Percentiles rank a stretch among this genome's conserved stretches.
Conservation (phyloP, 1,140 invertebrate species). For the Microplitis demolitor region DNA sequence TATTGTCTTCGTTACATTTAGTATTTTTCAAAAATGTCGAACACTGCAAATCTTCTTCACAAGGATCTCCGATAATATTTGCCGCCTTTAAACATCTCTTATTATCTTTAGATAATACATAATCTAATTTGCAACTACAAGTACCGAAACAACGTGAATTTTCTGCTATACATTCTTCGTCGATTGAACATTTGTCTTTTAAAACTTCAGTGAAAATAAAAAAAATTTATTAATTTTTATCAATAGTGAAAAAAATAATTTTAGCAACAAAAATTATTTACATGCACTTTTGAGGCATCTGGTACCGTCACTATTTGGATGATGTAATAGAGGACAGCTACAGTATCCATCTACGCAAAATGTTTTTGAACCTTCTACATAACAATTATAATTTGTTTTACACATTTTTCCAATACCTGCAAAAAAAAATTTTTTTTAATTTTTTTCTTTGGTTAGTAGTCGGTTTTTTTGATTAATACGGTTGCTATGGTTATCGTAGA, state of each 20-base stretch:
- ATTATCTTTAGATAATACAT: slow-evolving; percentile 41
- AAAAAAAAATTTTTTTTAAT: neutral
- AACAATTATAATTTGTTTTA: slow-evolving; percentile 45
- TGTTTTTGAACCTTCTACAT: slow-evolving; percentile 40
- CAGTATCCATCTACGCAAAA: slow-evolving; percentile 46
- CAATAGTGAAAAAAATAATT: slow-evolving; percentile 5
- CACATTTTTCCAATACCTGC: slow-evolving; percentile 46
- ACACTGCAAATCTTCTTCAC: slow-evolving; percentile 50
- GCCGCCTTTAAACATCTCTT: slow-evolving; percentile 45
- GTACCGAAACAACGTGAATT: slow-evolving; percentile 42
- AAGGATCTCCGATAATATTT: slow-evolving; percentile 44
- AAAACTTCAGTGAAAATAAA: slow-evolving; percentile 37
- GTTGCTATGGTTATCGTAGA: neutral
- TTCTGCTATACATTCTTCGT: slow-evolving; percentile 47
- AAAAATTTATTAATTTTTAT: neutral
- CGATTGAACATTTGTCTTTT: slow-evolving; percentile 38
- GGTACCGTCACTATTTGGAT: slow-evolving; percentile 41
- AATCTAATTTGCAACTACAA: slow-evolving; percentile 46
- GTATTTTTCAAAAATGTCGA: slow-evolving; percentile 39
- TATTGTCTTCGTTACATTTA: slow-evolving; percentile 37
- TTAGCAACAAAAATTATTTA: too few species aligned
- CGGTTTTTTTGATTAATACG: too few species aligned
- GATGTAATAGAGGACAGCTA: slow-evolving; percentile 42
- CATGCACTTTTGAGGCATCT: slow-evolving; percentile 44
- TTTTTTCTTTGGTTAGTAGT: too few species aligned